A percentile compares a stretch with the other conserved stretches of the same genome.
These are phyloP conservation scores for Thaleichthys pacificus DNA, from an alignment of 2,797 vertebrate genomes.

Conservation along the genomic window DNA sequence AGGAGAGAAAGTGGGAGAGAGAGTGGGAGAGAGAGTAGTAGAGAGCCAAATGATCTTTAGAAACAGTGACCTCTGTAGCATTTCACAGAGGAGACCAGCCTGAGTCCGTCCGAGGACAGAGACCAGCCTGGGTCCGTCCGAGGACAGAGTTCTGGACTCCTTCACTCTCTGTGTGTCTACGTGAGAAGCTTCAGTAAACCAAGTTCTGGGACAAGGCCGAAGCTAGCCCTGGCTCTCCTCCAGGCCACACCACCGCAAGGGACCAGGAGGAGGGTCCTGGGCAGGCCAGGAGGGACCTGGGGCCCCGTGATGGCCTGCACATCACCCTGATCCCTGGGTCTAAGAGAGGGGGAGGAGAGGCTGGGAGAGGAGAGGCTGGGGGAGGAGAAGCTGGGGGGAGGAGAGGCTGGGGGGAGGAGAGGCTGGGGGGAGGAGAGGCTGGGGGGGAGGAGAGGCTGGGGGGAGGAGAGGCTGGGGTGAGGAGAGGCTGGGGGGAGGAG, in stretches of 20 bases:
- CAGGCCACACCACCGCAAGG: slow-evolving; percentile 16
- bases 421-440: too few species aligned
- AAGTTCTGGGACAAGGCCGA: slow-evolving; percentile 27
- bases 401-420: too few species aligned
- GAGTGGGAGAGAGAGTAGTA: too few species aligned
- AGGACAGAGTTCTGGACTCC: slow-evolving; percentile 16
- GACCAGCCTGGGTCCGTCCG: slow-evolving; percentile 18
- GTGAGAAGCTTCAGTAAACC: slow-evolving; percentile 35
- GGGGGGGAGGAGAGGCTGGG: too few species aligned
- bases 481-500: too few species aligned
- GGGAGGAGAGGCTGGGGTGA: too few species aligned
- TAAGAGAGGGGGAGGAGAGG: too few species aligned
- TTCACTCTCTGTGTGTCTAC: slow-evolving; percentile 19
- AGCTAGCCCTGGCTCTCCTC: slow-evolving; percentile 29
- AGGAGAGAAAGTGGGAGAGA: too few species aligned
- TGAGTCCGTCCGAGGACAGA: slow-evolving; percentile 26
- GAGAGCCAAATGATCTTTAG: slow-evolving; percentile 18
- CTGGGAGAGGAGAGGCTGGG: too few species aligned
- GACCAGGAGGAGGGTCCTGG: neutral
- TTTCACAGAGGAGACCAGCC: slow-evolving; percentile 24
- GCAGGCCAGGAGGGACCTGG: slow-evolving; percentile 7
- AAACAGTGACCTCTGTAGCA: slow-evolving; percentile 30
- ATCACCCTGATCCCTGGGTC: too few species aligned
- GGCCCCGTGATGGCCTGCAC: neutral
- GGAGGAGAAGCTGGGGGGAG: too few species aligned